These are phyloP conservation scores for Phyllopteryx taeniolatus DNA, from an alignment of 2,113 vertebrate genomes.

Conservation along the genomic window DNA sequence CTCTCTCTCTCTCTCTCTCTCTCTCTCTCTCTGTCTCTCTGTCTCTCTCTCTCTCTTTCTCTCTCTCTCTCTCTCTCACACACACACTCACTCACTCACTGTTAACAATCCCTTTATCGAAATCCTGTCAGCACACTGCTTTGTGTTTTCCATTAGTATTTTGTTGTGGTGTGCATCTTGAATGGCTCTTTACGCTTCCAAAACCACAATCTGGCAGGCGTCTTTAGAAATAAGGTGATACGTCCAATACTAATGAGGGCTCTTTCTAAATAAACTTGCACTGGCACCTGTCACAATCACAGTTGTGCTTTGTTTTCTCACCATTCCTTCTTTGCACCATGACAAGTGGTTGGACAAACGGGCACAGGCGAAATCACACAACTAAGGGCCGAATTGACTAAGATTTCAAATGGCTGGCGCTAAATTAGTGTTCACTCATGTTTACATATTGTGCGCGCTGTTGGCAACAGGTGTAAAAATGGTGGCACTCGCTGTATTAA, in stretches of 20 bases:
- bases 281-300: slow-evolving; percentile 37
- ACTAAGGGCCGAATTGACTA: neutral
- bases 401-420: neutral
- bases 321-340: slow-evolving; percentile 14
- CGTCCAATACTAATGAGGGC: slow-evolving; percentile 59
- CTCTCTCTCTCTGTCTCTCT: neutral
- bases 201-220: slow-evolving; percentile 45
- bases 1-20: slow-evolving; percentile 2
- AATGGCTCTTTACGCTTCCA: slow-evolving; percentile 53
- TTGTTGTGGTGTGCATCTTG: slow-evolving; percentile 65
- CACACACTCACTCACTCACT: slow-evolving; percentile 32
- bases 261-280: slow-evolving; percentile 46
- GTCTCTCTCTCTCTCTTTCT: slow-evolving; percentile 12
- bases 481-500: neutral
- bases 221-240: slow-evolving; percentile 40
- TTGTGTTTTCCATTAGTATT: slow-evolving; percentile 68
- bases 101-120: slow-evolving; percentile 66
- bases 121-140: slow-evolving; percentile 66
- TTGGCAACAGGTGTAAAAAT: neutral
- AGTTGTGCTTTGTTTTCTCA: slow-evolving; percentile 20
- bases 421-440: neutral
- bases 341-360: slow-evolving; percentile 24
- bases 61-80: neutral
- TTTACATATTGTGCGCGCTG: neutral
- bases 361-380: slow-evolving; percentile 7